phyloP scores from a whole-genome alignment of 2,888 invertebrate genomes.

The Oscheius myriophilus region DNA sequence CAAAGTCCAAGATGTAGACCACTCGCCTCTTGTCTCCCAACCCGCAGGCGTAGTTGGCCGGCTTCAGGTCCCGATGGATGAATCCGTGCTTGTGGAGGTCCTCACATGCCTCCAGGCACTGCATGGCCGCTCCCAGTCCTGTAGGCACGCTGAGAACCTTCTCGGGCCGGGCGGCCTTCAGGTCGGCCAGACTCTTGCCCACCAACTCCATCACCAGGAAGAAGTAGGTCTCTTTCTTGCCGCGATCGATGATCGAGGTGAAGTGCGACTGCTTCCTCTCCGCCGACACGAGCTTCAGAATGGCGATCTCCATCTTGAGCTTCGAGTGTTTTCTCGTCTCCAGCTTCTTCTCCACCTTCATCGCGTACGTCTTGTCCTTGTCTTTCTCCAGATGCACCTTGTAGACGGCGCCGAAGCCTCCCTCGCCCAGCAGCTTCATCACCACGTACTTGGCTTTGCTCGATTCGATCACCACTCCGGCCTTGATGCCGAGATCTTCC shows the following conservation, averaged over 20 bases:
- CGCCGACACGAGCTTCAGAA: constrained; percentile 52
- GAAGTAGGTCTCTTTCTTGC: constrained; percentile 43
- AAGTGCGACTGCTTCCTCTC: constrained; percentile 50
- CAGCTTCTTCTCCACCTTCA: constrained; percentile 64
- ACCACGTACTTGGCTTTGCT: constrained; percentile 47
- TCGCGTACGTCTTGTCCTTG: constrained; percentile 50
- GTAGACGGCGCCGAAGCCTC: constrained; percentile 62
- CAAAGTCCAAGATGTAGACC: constrained; percentile 65
- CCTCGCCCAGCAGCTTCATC: constrained; percentile 55
- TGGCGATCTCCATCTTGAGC: constrained; percentile 48
- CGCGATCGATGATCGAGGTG: constrained; percentile 58
- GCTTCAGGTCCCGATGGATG: constrained; percentile 65
- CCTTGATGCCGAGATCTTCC: constrained; percentile 25
- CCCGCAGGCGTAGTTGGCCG: constrained; percentile 62
- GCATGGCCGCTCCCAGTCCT: constrained; percentile 52
- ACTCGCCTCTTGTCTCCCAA: constrained; percentile 18
- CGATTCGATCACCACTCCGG: constrained; percentile 34
- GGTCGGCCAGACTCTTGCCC: constrained; percentile 23
- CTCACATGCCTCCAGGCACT: constrained; percentile 64
- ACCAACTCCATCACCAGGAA: constrained; percentile 32
- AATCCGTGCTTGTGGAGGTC: constrained; percentile 63
- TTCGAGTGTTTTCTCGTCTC: constrained; percentile 28
- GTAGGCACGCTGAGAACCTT: constrained; percentile 8
- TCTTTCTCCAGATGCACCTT: constrained; percentile 48
- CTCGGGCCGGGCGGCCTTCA: constrained; percentile 34